Base-by-base conservation (phyloP, 2,797 vertebrate species). In the Sebastes taczanowskii region DNA sequence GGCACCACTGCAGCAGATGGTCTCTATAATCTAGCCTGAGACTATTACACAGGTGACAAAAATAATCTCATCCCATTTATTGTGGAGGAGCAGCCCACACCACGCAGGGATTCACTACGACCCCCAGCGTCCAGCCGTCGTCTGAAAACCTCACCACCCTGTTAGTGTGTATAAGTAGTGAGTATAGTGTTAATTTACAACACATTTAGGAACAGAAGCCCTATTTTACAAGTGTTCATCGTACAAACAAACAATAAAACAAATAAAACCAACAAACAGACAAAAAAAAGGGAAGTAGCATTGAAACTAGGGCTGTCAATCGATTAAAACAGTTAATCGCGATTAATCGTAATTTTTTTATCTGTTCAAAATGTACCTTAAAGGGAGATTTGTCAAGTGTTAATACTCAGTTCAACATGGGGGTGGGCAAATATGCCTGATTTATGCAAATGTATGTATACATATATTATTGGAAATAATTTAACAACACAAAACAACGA, bases 1-100 rank as follows among this genome's bases (percentile, higher is more conserved):
- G 81, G 86, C 61, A 74, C 53, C 35, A 18, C 71, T 68, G 71
- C 71, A 87, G 81, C 89, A 93, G 90, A 89, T 90, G 89, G 88
- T 83, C 34, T 23, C 25, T 60, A 22, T 86, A 86, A 92, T 92
- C 89, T 90, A 58, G 23, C 16, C 13, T 73, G 80, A 88, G 81
- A 82, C 65, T 84, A 78, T 77, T 77, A 85, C 67, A 72, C 55
- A 38, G 49, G 71, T 86, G 70, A 89, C 52, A 30, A 10, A 59
- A 18, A 88, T 90, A 89, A 92, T 89, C 88, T 86, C 56, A 81
- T 78, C 66, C 52, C 32, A 46, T 65, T 83, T 38, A 77, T 35
- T 85, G 65, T 69, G 22, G 55, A 23, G 10, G 38, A 84, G 80
- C 76, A 71, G 72, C 60, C 18, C 59, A 72, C 53, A 7, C 27